A percentile compares a stretch with the other conserved stretches of the same genome.
Conservation (phyloP, 2,113 vertebrate genomes). For the Harpagus bidentatus region DNA sequence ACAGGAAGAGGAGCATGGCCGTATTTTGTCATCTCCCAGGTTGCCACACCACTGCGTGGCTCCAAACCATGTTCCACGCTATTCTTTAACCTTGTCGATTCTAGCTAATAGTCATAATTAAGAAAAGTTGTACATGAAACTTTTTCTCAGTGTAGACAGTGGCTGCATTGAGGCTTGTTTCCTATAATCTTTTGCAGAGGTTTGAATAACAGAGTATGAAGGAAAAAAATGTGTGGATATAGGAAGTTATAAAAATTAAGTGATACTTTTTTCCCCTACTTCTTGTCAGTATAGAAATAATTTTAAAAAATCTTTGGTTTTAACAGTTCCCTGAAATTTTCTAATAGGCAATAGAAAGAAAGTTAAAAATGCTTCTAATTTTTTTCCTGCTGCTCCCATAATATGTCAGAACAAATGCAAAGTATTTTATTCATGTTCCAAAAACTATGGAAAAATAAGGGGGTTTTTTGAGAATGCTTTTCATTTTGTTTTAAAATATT, state of each 20-base stretch:
- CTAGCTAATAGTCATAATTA: fast-evolving
- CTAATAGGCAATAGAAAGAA: neutral
- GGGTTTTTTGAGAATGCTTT: fast-evolving
- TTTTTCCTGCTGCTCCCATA: neutral
- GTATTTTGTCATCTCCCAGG: neutral
- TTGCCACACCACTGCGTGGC: fast-evolving
- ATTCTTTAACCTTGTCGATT: neutral
- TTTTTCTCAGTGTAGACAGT: neutral
- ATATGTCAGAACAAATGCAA: neutral
- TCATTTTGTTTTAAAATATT: neutral
- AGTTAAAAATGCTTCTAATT: neutral
- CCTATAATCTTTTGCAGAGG: neutral
- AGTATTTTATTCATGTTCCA: neutral
- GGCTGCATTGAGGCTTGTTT: neutral
- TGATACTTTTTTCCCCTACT: fast-evolving
- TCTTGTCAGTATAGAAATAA: neutral
- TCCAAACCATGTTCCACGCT: neutral
- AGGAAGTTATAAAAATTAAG: neutral
- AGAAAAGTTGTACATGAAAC: neutral
- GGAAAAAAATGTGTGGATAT: neutral
- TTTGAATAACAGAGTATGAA: neutral
- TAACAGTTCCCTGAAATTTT: neutral
- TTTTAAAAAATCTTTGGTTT: fast-evolving
- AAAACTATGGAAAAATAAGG: fast-evolving
- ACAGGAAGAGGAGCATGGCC: neutral